These are phyloP conservation scores for Aphis gossypii DNA, from an alignment of 1,140 invertebrate genomes.

Conservation along the genomic window DNA sequence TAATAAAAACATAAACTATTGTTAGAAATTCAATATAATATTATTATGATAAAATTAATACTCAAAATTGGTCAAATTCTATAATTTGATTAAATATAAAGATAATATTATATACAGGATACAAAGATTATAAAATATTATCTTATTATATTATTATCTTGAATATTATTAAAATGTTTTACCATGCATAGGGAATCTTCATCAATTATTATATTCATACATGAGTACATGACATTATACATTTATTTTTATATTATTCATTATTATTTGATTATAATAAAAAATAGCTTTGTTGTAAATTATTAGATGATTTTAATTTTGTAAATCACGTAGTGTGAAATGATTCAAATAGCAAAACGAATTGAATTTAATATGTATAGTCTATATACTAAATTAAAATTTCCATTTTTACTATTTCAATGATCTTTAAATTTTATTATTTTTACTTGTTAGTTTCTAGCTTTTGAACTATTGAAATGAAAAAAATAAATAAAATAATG, in stretches of 20 bases:
- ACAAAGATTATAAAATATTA: not conserved
- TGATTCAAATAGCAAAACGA: not conserved
- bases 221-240: no score
- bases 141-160: not conserved
- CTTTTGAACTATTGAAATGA: slow-evolving; percentile 1
- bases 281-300: not conserved
- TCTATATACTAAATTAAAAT: not conserved
- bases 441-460: not conserved
- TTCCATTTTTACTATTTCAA: not conserved
- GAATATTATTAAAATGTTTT: not conserved
- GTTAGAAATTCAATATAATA: not conserved
- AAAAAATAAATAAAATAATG: not conserved
- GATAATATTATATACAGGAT: not conserved
- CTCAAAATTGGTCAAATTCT: not conserved
- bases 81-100: not conserved
- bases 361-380: not conserved
- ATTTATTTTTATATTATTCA: not conserved
- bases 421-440: not conserved
- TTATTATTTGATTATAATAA: not conserved
- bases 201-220: not conserved
- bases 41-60: no score
- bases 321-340: no score
- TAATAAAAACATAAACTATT: not conserved
- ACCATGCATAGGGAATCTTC: not conserved
- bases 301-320: not conserved